Evolutionary conservation across 2,888 invertebrate genomes (phyloP), one percentile per base, ranked within the genome.

Genomic region (Sphaerophoria rueppellii): DNA sequence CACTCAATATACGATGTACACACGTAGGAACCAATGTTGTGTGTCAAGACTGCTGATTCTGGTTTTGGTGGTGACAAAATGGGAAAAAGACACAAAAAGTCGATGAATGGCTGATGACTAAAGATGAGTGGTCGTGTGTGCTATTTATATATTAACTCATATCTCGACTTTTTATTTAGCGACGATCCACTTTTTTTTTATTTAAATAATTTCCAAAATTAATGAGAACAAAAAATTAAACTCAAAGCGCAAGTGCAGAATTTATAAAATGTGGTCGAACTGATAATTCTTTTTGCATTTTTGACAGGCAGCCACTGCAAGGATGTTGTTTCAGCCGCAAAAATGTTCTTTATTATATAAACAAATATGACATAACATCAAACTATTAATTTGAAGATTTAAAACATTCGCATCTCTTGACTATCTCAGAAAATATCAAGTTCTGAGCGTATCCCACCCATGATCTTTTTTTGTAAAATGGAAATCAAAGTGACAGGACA

Each of bases 231-330:
- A 67, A 82, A n/a, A 57, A 58, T 65, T 12, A 12, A 14, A 43
- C 50, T 70, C 74, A 67, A 50, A 35, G 83, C 83, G 83, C 83
- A 83, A 83, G 80, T 76, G 72, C 80, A 80, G 75, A 83, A 52
- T 61, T 16, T 72, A 55, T 83, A 61, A 54, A 55, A 40, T 61
- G 35, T 72, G 9, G 34, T 52, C 34, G 46, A 63, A 50, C 46
- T 34, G 24, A 37, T 60, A n/a, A 32, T 14, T 14, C 14, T 0
- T 7, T 6, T 65, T 46, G 12, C 12, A n/a, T 24, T 60, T 2
- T 7, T 16, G 16, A 48, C 40, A 43, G n/a, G 32, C 70, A 40
- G 57, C 55, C 61, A 32, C 60, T 37, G 12, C 3, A 46, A 32
- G 40, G 67, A 37, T 52, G 65, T 67, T 52, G 52, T 67, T 67